These are phyloP conservation scores for Gouania willdenowi DNA, from an alignment of 2,797 vertebrate genomes.

Conservation along the genomic window DNA sequence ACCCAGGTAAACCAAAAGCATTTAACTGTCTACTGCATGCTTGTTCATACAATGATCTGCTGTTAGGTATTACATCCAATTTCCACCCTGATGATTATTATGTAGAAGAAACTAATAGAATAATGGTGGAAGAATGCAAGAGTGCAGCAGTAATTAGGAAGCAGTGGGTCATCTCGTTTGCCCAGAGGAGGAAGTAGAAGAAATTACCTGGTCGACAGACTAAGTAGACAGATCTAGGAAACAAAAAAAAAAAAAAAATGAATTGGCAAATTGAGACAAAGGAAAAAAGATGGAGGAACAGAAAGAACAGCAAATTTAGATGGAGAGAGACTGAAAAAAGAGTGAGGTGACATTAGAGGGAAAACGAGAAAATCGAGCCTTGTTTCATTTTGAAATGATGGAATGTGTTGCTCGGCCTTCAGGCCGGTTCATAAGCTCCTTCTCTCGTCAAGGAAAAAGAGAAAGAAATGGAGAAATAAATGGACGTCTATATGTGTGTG, in stretches of 20 bases:
- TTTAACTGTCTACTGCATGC: slow-evolving; percentile 42
- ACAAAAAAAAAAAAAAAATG: slow-evolving; percentile 1
- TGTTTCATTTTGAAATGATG: slow-evolving; percentile 60
- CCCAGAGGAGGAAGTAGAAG: slow-evolving; percentile 45
- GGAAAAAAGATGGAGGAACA: slow-evolving; percentile 3
- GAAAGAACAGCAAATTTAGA: slow-evolving; percentile 10
- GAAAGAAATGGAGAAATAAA: slow-evolving; percentile 8
- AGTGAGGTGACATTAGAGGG: slow-evolving; percentile 10
- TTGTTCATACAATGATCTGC: slow-evolving; percentile 45
- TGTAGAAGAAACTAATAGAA: slow-evolving; percentile 65
- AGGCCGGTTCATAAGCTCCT: slow-evolving; percentile 55
- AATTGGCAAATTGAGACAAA: slow-evolving; percentile 12
- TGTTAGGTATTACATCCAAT: slow-evolving; percentile 59
- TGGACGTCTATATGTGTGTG: not conserved
- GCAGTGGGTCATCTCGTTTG: slow-evolving; percentile 59
- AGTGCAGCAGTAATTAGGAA: slow-evolving; percentile 62
- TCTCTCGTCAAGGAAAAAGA: slow-evolving; percentile 32
- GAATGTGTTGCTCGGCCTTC: slow-evolving; percentile 43
- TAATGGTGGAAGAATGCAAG: slow-evolving; percentile 55
- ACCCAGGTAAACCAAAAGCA: slow-evolving; percentile 20
- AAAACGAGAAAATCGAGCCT: slow-evolving; percentile 45
- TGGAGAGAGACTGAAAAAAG: slow-evolving; percentile 7
- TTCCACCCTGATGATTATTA: slow-evolving; percentile 60
- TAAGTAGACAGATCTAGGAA: slow-evolving; percentile 13
- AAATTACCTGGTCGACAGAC: slow-evolving; percentile 48